phyloP scores from a whole-genome alignment of 2,113 vertebrate genomes.

The Atherinomorus stipes region DNA sequence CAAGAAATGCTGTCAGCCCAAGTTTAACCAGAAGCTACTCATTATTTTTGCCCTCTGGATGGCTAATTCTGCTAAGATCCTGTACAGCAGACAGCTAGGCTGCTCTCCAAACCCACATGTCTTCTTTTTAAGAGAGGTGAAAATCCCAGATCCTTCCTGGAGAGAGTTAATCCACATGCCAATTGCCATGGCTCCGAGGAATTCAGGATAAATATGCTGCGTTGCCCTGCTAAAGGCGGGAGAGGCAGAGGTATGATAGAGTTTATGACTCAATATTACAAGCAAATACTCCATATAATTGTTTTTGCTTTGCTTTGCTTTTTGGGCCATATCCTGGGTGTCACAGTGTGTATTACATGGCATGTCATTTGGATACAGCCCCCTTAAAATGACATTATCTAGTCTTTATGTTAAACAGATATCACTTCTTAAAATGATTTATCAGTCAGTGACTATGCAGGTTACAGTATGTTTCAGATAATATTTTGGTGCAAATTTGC shows the following conservation, averaged over 20 bases:
- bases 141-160: constrained; percentile 44
- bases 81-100: constrained; percentile 27
- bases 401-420: no score
- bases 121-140: constrained; percentile 35
- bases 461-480: no score
- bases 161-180: constrained; percentile 64
- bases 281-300: not conserved
- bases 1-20: constrained; percentile 47
- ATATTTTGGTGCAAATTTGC: no score
- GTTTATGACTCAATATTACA: constrained; percentile 9
- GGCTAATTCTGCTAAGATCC: constrained; percentile 33
- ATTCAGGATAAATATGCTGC: constrained; percentile 65
- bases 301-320: not conserved
- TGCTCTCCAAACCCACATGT: constrained; percentile 10
- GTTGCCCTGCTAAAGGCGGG: constrained; percentile 23
- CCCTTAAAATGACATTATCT: no score
- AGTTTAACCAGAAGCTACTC: constrained; percentile 46
- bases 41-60: not conserved
- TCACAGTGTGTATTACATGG: no score
- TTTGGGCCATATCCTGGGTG: no score
- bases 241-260: constrained; percentile 6
- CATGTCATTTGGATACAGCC: no score
- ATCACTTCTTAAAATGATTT: no score
- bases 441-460: no score
- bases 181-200: constrained; percentile 69